Conservation (phyloP, 2,113 vertebrate species). For the Cinclus mexicanus region DNA sequence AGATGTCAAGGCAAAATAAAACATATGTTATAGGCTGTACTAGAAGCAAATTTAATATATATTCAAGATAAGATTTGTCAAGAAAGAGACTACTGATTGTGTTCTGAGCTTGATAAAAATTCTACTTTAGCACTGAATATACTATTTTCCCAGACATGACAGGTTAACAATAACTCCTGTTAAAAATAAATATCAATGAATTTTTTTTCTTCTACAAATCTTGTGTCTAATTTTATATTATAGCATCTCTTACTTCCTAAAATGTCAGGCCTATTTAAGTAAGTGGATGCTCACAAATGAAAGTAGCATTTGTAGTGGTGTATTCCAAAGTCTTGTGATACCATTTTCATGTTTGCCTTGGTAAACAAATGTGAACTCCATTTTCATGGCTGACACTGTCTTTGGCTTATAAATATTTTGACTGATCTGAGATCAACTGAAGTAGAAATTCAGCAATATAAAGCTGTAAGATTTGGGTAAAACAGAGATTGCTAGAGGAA, state of each 20-base stretch:
- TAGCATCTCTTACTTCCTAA: not conserved
- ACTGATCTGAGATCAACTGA: not conserved
- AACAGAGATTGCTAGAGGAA: not conserved
- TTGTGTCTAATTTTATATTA: not conserved
- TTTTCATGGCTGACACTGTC: not conserved
- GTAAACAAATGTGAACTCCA: not conserved
- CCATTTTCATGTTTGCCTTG: not conserved
- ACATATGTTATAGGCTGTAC: not conserved
- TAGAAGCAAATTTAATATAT: not conserved
- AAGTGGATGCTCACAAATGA: not conserved
- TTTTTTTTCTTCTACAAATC: not conserved
- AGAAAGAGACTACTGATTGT: accelerated
- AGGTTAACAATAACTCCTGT: not conserved
- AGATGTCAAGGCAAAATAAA: not conserved
- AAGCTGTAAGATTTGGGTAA: not conserved
- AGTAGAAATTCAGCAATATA: not conserved
- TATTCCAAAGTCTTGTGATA: not conserved
- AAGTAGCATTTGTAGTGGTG: not conserved
- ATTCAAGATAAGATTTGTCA: not conserved
- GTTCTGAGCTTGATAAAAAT: not conserved
- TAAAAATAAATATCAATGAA: not conserved
- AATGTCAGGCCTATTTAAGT: not conserved
- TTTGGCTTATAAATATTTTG: not conserved
- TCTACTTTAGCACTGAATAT: not conserved
- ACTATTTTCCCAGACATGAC: not conserved